These are phyloP conservation scores for Isotomurus palustris DNA, from an alignment of 2,888 invertebrate genomes.

Conservation along the genomic window DNA sequence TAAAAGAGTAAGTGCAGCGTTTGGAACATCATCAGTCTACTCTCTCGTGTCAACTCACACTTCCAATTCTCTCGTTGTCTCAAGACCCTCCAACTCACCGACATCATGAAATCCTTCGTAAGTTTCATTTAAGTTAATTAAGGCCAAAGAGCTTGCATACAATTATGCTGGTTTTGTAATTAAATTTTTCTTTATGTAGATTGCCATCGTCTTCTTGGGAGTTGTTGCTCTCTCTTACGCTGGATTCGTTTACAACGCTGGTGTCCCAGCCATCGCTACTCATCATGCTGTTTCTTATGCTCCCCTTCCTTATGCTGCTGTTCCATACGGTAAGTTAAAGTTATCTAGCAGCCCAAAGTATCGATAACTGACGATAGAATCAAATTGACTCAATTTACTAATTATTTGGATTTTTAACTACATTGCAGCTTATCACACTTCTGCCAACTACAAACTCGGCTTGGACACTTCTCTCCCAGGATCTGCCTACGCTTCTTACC, in stretches of 20 bases:
- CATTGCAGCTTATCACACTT: slow-evolving; percentile 26
- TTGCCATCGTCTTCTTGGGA: slow-evolving; percentile 34
- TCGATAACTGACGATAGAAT: not conserved
- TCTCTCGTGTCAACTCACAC: too few relatives aligned
- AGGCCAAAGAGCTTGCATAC: not conserved
- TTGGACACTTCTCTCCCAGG: slow-evolving; percentile 42
- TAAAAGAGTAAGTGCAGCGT: too few relatives aligned
- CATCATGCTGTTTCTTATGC: not conserved
- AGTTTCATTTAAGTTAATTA: slow-evolving; percentile 11
- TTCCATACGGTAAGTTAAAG: not conserved
- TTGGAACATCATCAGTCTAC: too few relatives aligned
- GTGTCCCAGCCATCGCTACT: slow-evolving; percentile 16
- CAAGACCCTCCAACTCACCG: too few relatives aligned
- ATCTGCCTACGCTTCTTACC: slow-evolving; percentile 37
- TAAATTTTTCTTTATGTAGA: slow-evolving; percentile 8
- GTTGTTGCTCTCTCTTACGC: slow-evolving; percentile 30
- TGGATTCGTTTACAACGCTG: slow-evolving; percentile 19
- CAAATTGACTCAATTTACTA: not conserved
- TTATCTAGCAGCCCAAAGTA: too few relatives aligned
- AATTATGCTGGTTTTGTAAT: not conserved
- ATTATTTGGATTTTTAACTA: not conserved
- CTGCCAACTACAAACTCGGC: slow-evolving; percentile 32
- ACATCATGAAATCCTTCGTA: slow-evolving; percentile 35
- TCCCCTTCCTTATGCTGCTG: slow-evolving; percentile 13
- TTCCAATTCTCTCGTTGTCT: not conserved